phyloP scores from a whole-genome alignment of 2,888 invertebrate genomes.

The Stenichneumon culpator region DNA sequence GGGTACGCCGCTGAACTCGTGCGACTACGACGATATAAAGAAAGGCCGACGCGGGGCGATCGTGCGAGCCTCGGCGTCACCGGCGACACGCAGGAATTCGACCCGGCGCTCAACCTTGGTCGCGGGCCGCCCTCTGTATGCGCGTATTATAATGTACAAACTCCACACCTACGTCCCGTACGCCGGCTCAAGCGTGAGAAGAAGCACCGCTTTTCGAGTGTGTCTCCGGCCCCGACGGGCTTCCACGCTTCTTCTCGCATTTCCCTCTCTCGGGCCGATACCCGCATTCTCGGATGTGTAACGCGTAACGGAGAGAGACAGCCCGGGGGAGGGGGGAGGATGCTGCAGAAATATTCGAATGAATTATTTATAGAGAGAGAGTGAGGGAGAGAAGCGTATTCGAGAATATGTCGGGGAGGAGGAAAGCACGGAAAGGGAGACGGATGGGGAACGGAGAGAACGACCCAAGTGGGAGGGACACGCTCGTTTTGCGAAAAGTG shows the following conservation, averaged over 20 bases:
- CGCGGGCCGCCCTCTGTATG: slow-evolving; percentile 38
- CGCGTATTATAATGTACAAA: slow-evolving; percentile 20
- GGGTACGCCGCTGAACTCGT: not conserved
- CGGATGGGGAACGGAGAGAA: not conserved
- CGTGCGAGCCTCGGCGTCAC: slow-evolving; percentile 34
- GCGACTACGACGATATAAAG: slow-evolving; percentile 20
- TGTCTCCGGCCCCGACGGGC: slow-evolving; percentile 17
- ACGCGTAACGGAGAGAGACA: slow-evolving; percentile 56
- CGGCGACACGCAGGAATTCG: slow-evolving; percentile 64
- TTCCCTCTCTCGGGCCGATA: slow-evolving; percentile 12
- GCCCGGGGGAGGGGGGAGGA: slow-evolving; percentile 4
- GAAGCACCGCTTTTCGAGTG: slow-evolving; percentile 56
- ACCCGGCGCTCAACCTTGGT: slow-evolving; percentile 65
- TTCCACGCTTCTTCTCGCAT: slow-evolving; percentile 33
- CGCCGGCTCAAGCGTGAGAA: slow-evolving; percentile 48
- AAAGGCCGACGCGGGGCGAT: slow-evolving; percentile 30
- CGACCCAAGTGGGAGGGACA: not conserved
- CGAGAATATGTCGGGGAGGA: not conserved
- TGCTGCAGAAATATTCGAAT: slow-evolving; percentile 67
- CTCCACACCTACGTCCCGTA: not conserved
- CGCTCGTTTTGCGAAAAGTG: not conserved
- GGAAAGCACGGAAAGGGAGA: slow-evolving; percentile 4
- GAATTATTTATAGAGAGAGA: slow-evolving; percentile 78
- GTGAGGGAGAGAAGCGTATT: slow-evolving; percentile 39
- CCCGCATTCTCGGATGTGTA: slow-evolving; percentile 59